phyloP scores from a whole-genome alignment of 1,140 invertebrate genomes.

The Varroa destructor region DNA sequence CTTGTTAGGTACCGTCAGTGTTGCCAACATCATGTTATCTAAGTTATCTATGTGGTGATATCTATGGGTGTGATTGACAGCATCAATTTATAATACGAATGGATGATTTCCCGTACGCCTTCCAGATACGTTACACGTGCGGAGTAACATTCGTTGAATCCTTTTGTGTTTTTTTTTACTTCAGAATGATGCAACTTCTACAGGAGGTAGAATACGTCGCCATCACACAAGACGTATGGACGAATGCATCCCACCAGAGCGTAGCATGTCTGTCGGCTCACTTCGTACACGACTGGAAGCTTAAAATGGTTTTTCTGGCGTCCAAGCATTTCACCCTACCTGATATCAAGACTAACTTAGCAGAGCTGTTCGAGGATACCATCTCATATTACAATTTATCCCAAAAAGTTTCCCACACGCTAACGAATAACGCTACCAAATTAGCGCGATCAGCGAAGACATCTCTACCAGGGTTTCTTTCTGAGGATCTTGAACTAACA shows the following conservation, averaged over 20 bases:
- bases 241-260: constrained; percentile 15
- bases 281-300: constrained; percentile 18
- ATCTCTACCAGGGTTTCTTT: constrained; percentile 11
- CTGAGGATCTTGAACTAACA: background rate
- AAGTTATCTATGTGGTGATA: no score
- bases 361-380: constrained; percentile 19
- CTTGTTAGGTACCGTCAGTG: no score
- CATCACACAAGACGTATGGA: constrained; percentile 20
- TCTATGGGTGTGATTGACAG: no score
- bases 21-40: no score
- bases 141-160: no score
- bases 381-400: constrained; percentile 20
- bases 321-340: constrained; percentile 25
- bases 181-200: constrained; percentile 16
- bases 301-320: constrained; percentile 19
- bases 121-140: no score
- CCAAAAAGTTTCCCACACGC: constrained; percentile 18
- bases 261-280: constrained; percentile 13
- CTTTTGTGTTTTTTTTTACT: background rate
- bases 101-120: no score
- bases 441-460: background rate
- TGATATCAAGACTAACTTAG: constrained; percentile 1
- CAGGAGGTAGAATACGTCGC: constrained; percentile 19
- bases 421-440: constrained; percentile 12
- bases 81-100: no score